phyloP scores from a whole-genome alignment of 2,113 vertebrate species.

The Labeo catla region DNA sequence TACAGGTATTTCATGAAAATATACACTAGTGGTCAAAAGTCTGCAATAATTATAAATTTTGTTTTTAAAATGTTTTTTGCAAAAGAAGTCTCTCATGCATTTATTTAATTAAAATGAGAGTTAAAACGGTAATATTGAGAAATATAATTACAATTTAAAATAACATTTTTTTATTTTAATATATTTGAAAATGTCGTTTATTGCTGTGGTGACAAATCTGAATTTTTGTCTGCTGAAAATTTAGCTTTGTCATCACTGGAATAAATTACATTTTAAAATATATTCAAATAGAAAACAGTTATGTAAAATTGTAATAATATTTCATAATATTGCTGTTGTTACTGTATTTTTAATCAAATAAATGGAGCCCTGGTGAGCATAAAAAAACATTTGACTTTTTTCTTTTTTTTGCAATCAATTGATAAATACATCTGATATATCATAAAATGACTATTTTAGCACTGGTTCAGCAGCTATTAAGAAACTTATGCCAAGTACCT shows the following conservation, averaged over 20 bases:
- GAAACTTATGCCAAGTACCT: background rate
- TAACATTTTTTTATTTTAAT: background rate
- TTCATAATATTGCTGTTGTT: too few species aligned
- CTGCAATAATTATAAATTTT: background rate
- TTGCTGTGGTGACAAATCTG: background rate
- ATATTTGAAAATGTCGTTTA: background rate
- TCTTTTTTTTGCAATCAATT: background rate
- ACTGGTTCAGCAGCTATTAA: background rate
- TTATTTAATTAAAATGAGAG: background rate
- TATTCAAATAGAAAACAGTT: too few species aligned
- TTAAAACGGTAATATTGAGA: background rate
- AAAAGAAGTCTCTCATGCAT: too few species aligned
- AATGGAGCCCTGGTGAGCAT: background rate
- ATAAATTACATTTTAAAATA: background rate
- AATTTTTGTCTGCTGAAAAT: too few species aligned
- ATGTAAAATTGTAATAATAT: too few species aligned
- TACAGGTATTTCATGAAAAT: slow-evolving; percentile 69
- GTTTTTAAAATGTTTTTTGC: too few species aligned
- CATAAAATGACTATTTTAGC: background rate
- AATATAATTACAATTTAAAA: background rate
- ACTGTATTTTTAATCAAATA: too few species aligned
- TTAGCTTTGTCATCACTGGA: too few species aligned
- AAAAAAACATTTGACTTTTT: background rate
- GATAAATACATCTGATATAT: background rate
- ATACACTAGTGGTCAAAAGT: background rate